Percentiles rank a stretch among this genome's conserved stretches.
These are phyloP conservation scores for Oxyteleia sp. DNA, from an alignment of 2,888 invertebrate genomes.

Conservation along the genomic window DNA sequence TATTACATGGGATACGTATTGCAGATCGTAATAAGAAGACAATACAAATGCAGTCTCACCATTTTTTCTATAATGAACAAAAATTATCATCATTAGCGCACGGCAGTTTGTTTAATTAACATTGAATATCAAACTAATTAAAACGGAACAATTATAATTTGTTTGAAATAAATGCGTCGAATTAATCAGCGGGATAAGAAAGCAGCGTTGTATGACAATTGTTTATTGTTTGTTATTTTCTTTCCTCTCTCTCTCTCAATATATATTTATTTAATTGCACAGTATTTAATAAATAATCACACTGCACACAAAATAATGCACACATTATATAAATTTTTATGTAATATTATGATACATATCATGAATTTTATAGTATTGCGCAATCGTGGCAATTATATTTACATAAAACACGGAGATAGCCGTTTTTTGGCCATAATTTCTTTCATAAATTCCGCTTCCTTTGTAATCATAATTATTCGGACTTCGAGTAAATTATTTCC, in stretches of 20 bases:
- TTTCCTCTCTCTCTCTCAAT: too few species aligned
- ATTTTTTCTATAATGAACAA: constrained; percentile 35
- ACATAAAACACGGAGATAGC: constrained; percentile 45
- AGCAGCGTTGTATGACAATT: constrained; percentile 10
- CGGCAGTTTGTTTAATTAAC: constrained; percentile 53
- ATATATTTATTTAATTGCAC: neutral
- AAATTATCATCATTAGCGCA: constrained; percentile 34
- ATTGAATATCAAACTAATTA: constrained; percentile 57
- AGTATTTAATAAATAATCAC: constrained; percentile 39
- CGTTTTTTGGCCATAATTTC: constrained; percentile 39
- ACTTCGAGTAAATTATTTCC: constrained; percentile 36
- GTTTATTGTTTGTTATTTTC: neutral
- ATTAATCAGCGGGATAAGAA: constrained; percentile 37
- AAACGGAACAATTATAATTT: constrained; percentile 40
- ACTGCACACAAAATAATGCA: too few species aligned
- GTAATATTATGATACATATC: constrained; percentile 43
- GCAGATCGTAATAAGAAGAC: constrained; percentile 50
- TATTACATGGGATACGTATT: constrained; percentile 59
- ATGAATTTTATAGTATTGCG: constrained; percentile 37
- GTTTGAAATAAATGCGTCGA: constrained; percentile 40
- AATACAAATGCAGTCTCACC: constrained; percentile 55
- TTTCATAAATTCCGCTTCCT: constrained; percentile 48
- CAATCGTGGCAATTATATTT: constrained; percentile 56
- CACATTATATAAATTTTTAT: constrained; percentile 56
- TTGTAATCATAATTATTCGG: constrained; percentile 40